Evolutionary conservation across 2,113 vertebrate genomes (phyloP).

Genomic region (Cyprinodon tularosa): DNA sequence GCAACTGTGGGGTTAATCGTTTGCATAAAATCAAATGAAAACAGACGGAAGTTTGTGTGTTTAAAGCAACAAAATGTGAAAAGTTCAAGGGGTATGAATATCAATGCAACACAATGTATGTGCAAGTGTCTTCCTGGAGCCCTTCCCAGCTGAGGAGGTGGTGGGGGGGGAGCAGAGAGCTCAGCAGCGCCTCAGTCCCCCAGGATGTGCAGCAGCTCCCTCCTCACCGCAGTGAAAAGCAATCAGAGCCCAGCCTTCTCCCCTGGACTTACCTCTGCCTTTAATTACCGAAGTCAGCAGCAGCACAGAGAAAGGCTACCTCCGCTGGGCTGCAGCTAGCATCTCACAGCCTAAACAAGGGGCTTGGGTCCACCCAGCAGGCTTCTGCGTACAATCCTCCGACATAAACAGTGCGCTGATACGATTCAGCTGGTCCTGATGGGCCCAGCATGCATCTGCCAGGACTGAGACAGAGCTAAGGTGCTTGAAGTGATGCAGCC

Average conservation of each 20-base stretch:
- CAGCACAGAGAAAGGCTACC: slow-evolving; percentile 53
- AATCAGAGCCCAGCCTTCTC: slow-evolving; percentile 79
- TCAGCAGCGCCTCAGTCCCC: slow-evolving; percentile 73
- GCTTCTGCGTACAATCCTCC: slow-evolving; percentile 43
- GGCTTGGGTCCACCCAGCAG: slow-evolving; percentile 36
- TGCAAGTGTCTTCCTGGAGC: slow-evolving; percentile 57
- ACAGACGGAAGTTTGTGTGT: slow-evolving; percentile 3
- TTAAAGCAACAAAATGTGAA: slow-evolving; percentile 40
- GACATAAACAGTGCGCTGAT: slow-evolving; percentile 39
- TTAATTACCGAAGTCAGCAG: slow-evolving; percentile 80
- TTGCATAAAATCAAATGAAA: not conserved
- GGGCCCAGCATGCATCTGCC: slow-evolving; percentile 38
- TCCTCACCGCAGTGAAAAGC: slow-evolving; percentile 79
- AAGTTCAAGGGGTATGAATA: not conserved
- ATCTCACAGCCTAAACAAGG: slow-evolving; percentile 48
- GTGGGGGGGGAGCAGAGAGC: slow-evolving; percentile 65
- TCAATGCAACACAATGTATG: not conserved
- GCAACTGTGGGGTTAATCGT: not conserved
- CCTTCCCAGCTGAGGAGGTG: slow-evolving; percentile 34
- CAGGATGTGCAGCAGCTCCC: slow-evolving; percentile 73
- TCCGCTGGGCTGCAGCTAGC: slow-evolving; percentile 57
- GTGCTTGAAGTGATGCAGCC: slow-evolving; percentile 30
- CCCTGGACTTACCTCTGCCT: slow-evolving; percentile 80
- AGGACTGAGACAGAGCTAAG: slow-evolving; percentile 22
- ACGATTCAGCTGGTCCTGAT: slow-evolving; percentile 23